Conservation (phyloP, 2,797 vertebrate genomes). For the Myoxocephalus aenaeus region DNA sequence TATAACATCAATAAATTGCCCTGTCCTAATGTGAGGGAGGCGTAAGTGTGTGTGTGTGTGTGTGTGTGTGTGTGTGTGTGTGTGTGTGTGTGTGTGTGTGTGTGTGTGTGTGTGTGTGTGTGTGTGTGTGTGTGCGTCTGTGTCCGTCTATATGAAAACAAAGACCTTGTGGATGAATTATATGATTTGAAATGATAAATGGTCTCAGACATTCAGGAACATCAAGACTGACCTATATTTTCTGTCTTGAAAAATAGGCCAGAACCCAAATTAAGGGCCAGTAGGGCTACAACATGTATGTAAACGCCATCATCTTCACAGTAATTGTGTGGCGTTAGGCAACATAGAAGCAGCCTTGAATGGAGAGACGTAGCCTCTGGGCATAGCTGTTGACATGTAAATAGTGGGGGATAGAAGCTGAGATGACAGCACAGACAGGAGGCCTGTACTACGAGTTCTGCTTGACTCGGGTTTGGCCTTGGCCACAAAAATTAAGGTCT, state of each 20-base stretch:
- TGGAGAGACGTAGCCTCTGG: conserved; percentile 72
- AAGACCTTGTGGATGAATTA: conserved; percentile 71
- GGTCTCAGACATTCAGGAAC: conserved; percentile 74
- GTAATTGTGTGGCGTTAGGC: conserved; percentile 73
- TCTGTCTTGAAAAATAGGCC: conserved; percentile 79
- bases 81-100: not conserved
- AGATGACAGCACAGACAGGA: conserved; percentile 78
- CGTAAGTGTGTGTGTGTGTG: not conserved
- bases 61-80: not conserved
- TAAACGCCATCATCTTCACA: conserved; percentile 75
- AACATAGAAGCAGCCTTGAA: conserved; percentile 52
- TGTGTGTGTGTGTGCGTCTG: not conserved
- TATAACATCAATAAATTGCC: not conserved
- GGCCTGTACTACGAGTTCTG: conserved; percentile 51
- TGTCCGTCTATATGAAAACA: conserved; percentile 64
- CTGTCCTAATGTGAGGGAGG: not conserved
- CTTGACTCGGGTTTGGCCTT: conserved; percentile 65
- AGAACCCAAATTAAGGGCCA: conserved; percentile 80
- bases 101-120: not conserved
- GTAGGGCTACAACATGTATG: conserved; percentile 52
- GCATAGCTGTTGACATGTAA: conserved; percentile 75
- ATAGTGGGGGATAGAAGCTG: conserved; percentile 67
- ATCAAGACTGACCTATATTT: conserved; percentile 83
- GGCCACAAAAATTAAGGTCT: conserved; percentile 66
- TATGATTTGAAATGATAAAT: conserved; percentile 77